Evolutionary conservation across 2,888 invertebrate species (phyloP).

Genomic region (Idaea aversata): DNA sequence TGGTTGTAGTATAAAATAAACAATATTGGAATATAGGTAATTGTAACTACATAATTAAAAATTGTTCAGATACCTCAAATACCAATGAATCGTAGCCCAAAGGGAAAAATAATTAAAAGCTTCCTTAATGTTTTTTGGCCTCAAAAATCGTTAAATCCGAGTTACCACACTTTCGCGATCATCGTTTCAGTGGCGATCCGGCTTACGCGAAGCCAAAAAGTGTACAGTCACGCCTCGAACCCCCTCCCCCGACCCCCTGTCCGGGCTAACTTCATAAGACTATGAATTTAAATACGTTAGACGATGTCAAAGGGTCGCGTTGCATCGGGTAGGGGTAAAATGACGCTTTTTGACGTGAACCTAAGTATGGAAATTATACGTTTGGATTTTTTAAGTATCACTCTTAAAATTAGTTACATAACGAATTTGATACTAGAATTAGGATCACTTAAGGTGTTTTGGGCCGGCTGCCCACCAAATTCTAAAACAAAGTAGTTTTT

Average conservation of each 20-base stretch:
- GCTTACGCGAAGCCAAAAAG: constrained; percentile 79
- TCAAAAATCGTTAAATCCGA: constrained; percentile 20
- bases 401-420: too few species aligned
- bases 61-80: too few species aligned
- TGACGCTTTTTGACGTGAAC: constrained; percentile 28
- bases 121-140: too few species aligned
- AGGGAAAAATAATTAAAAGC: constrained; percentile 7
- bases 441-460: too few species aligned
- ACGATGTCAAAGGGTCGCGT: constrained; percentile 75
- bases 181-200: constrained; percentile 65
- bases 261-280: constrained; percentile 78
- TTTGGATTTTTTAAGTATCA: too few species aligned
- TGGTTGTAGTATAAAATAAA: too few species aligned
- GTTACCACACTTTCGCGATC: constrained; percentile 32
- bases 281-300: constrained; percentile 81
- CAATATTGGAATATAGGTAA: constrained; percentile 5
- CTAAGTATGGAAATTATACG: too few species aligned
- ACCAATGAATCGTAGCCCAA: too few species aligned
- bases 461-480: too few species aligned
- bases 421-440: too few species aligned
- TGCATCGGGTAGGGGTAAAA: constrained; percentile 58
- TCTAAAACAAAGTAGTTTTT: too few species aligned
- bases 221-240: constrained; percentile 75
- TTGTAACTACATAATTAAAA: too few species aligned
- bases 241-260: constrained; percentile 33